phyloP scores from a whole-genome alignment of 2,888 invertebrate genomes.

The Opisthograptis luteolata region DNA sequence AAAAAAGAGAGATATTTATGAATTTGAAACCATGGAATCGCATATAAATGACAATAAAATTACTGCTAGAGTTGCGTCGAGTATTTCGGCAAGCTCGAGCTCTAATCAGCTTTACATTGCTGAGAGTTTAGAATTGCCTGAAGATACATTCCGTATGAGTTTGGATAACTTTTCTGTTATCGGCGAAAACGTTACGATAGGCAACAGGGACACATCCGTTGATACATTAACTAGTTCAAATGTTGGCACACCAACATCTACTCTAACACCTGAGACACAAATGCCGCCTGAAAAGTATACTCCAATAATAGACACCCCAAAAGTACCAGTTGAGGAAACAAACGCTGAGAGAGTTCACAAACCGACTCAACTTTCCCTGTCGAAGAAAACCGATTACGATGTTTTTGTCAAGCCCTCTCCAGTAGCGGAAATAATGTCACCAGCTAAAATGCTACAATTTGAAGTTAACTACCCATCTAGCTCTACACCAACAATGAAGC shows the following conservation, averaged over 20 bases:
- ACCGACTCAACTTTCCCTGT: conserved; percentile 59
- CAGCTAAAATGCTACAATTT: conserved; percentile 77
- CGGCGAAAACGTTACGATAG: conserved; percentile 75
- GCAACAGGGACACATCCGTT: conserved; percentile 53
- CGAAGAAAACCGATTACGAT: conserved; percentile 62
- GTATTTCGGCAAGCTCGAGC: conserved; percentile 50
- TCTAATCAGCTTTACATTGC: conserved; percentile 64
- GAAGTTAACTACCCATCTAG: conserved; percentile 62
- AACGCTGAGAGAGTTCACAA: conserved; percentile 37
- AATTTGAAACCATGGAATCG: conserved; percentile 53
- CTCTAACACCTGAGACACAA: conserved; percentile 43
- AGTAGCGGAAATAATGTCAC: conserved; percentile 70
- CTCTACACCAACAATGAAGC: conserved; percentile 77
- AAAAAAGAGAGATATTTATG: neutral
- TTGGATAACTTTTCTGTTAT: conserved; percentile 67
- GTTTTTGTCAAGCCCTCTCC: conserved; percentile 73
- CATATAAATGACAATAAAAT: conserved; percentile 48
- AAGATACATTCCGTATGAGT: conserved; percentile 73
- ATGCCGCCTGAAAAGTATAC: conserved; percentile 45
- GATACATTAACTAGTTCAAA: conserved; percentile 45
- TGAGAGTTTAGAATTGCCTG: conserved; percentile 66
- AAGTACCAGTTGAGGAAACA: conserved; percentile 39
- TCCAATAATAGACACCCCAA: conserved; percentile 58
- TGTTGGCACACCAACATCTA: conserved; percentile 44
- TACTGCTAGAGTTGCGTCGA: conserved; percentile 44